Evolutionary conservation across 53 echinoderm and acorn worm genomes (phyloP).

Genomic region (Luidia sarsii): DNA sequence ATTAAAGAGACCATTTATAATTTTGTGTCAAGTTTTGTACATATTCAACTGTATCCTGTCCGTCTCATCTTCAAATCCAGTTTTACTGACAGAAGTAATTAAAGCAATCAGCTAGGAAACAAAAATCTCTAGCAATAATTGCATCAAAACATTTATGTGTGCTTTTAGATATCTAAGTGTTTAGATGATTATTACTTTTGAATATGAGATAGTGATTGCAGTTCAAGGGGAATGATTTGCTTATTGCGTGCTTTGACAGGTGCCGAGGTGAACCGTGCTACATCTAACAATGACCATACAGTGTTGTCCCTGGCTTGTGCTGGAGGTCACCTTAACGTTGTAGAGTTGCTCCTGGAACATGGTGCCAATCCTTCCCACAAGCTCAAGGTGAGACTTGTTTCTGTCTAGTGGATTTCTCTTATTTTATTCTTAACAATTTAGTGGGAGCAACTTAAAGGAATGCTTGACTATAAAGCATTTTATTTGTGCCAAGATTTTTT

Average conservation of each 20-base stretch:
- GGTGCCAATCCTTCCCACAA: slow-evolving; percentile 95
- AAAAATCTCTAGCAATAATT: too few relatives aligned
- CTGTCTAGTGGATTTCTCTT: background rate
- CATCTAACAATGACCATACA: slow-evolving; percentile 95
- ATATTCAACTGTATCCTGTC: background rate
- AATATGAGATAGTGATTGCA: too few relatives aligned
- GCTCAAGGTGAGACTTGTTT: slow-evolving; percentile 48
- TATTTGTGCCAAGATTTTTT: background rate
- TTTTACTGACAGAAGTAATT: too few relatives aligned
- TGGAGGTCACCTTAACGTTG: slow-evolving; percentile 93
- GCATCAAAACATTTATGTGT: too few relatives aligned
- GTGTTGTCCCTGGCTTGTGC: slow-evolving; percentile 92
- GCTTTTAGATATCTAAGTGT: too few relatives aligned
- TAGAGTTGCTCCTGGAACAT: slow-evolving; percentile 84
- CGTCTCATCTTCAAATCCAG: too few relatives aligned
- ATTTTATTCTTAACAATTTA: background rate
- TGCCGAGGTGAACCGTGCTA: slow-evolving; percentile 95
- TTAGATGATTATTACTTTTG: too few relatives aligned
- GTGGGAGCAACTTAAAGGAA: too few relatives aligned
- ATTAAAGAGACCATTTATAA: too few relatives aligned
- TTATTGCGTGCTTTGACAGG: too few relatives aligned
- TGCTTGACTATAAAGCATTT: background rate
- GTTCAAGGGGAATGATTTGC: too few relatives aligned
- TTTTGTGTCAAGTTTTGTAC: background rate
- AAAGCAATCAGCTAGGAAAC: too few relatives aligned